Evolutionary conservation across 2,888 invertebrate genomes (phyloP).

Genomic region (Apodemia duryi): DNA sequence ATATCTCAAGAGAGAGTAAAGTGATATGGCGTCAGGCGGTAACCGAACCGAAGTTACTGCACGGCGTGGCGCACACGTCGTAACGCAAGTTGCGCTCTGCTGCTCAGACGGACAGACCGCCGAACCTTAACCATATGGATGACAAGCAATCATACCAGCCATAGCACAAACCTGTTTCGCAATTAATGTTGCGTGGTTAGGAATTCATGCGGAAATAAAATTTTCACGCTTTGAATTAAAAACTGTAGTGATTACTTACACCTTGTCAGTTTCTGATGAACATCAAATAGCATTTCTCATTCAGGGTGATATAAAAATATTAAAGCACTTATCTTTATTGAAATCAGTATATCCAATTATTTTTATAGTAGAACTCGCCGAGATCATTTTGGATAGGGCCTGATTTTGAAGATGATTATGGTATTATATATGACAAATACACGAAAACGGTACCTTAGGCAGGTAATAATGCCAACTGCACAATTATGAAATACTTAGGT

Average conservation of each 20-base stretch:
- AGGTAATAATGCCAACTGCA: no score
- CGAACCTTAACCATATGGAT: slow-evolving; percentile 36
- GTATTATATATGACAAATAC: no score
- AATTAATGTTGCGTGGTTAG: slow-evolving; percentile 28
- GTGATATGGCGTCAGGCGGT: slow-evolving; percentile 53
- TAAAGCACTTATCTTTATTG: background rate
- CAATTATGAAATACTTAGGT: no score
- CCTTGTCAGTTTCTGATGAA: slow-evolving; percentile 5
- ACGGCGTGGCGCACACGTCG: slow-evolving; percentile 48
- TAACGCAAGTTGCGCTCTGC: slow-evolving; percentile 49
- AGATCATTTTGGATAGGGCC: no score
- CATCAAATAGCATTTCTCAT: slow-evolving; percentile 10
- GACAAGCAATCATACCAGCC: slow-evolving; percentile 27
- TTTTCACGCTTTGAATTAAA: slow-evolving; percentile 27
- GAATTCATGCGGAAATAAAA: slow-evolving; percentile 30
- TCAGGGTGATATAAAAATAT: background rate
- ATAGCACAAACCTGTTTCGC: slow-evolving; percentile 26
- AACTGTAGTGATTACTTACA: slow-evolving; percentile 8
- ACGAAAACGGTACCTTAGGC: no score
- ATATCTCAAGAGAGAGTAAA: slow-evolving; percentile 31
- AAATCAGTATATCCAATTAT: background rate
- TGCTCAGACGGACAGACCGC: slow-evolving; percentile 55
- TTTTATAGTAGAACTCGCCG: no score
- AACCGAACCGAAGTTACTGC: slow-evolving; percentile 50
- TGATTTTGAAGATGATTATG: no score